Evolutionary conservation across 1,140 invertebrate genomes (phyloP).

Genomic region (Pristionchus pacificus): DNA sequence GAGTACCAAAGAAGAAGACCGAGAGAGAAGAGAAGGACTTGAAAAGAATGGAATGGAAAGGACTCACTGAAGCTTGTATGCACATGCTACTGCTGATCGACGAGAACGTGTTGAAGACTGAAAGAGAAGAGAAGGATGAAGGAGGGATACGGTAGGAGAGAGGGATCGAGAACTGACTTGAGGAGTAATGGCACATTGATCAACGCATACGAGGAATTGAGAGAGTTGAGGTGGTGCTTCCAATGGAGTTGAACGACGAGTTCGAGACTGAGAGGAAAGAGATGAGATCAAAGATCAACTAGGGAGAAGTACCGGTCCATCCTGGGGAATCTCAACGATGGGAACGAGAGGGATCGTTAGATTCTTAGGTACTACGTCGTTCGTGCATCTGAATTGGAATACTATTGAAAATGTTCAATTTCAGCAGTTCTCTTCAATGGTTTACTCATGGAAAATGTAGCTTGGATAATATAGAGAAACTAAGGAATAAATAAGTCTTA

Average conservation of each 20-base stretch:
- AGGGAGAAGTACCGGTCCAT: neutral
- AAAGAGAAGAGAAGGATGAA: neutral
- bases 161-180: constrained; percentile 27
- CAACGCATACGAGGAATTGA: constrained; percentile 51
- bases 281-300: neutral
- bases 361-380: constrained; percentile 27
- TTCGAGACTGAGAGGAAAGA: neutral
- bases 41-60: constrained; percentile 10
- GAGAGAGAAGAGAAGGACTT: constrained; percentile 1
- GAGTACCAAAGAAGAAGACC: constrained; percentile 6
- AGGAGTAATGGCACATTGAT: constrained; percentile 50
- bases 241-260: constrained; percentile 6
- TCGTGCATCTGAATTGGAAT: constrained; percentile 28
- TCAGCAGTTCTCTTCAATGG: too few relatives aligned
- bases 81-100: constrained; percentile 47
- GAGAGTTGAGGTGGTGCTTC: constrained; percentile 34
- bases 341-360: constrained; percentile 37
- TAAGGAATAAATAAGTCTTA: neutral
- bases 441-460: too few relatives aligned
- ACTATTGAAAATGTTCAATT: neutral
- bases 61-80: constrained; percentile 51
- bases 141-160: neutral
- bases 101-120: constrained; percentile 19
- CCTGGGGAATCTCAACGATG: constrained; percentile 28
- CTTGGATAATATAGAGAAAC: neutral